Base-by-base conservation (phyloP, 2,113 vertebrate species). In the Speoplatyrhinus poulsoni region DNA sequence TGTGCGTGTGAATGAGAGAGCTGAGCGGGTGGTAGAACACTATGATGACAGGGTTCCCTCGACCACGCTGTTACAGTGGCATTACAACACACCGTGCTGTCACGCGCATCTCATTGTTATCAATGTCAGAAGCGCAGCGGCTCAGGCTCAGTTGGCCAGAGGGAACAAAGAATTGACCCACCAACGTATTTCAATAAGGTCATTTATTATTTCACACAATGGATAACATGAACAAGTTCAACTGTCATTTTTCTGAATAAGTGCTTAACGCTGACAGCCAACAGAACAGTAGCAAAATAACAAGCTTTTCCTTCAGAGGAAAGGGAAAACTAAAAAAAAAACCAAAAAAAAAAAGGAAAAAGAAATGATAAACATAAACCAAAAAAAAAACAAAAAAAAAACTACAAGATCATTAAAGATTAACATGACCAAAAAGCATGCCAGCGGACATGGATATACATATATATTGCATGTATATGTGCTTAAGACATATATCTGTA, bases 201-300 rank as follows among this genome's bases (percentile, higher is more conserved):
- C 91, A 92, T 93, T 94, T 93, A 92, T 93, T 98, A 97, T 98
- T 99, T 97, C 96, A 98, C 97, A 98, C 97, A 98, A 98, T 97
- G 96, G 96, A 97, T 98, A 97, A 98, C 96, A 99, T 96, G 95
- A 98, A 98, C 96, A 97, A 96, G 95, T 95, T 96, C 95, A 93
- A 96, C 93, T 95, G 95, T 94, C 94, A 92, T 94, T 96, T 94
- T 94, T 95, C 93, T 92, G 93, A 67, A 86, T 96, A 98, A 98
- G 95, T 96, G 95, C 96, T 97, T 95, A 96, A 96, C 88, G 93
- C 94, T 95, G 96, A 95, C 95, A 95, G 95, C 95, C 96, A 89
- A 94, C 94, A 95, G 71, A 95, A 95, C 93, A 94, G 93, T 95
- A 97, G 96, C 95, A 82, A 97, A 96, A 95, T 92, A 93, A 96